These are phyloP conservation scores for Hirtodrosophila duncani DNA, from an alignment of 2,888 invertebrate species.

Conservation along the genomic window DNA sequence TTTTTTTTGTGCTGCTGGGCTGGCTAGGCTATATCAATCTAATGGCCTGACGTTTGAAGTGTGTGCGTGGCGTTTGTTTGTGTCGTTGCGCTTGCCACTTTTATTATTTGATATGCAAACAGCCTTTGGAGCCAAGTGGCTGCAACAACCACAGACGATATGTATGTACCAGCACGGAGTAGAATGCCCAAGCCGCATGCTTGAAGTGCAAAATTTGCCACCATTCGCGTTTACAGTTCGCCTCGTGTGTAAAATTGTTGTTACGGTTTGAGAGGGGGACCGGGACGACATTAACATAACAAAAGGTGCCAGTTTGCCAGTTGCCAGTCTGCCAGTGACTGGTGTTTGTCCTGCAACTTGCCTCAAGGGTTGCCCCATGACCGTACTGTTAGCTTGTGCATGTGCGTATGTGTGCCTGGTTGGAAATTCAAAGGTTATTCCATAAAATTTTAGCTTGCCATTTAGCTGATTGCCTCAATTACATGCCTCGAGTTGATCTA, in stretches of 20 bases:
- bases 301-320: slow-evolving; percentile 42
- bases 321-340: slow-evolving; percentile 22
- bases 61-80: slow-evolving; percentile 33
- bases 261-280: slow-evolving; percentile 54
- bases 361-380: slow-evolving; percentile 32
- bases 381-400: slow-evolving; percentile 11
- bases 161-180: background rate
- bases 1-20: slow-evolving; percentile 17
- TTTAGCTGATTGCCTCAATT: slow-evolving; percentile 62
- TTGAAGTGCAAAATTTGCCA: slow-evolving; percentile 59
- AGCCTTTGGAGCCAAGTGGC: slow-evolving; percentile 32
- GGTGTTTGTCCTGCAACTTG: slow-evolving; percentile 42
- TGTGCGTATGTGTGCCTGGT: slow-evolving; percentile 44
- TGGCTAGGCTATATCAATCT: slow-evolving; percentile 50
- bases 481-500: slow-evolving; percentile 51
- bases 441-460: slow-evolving; percentile 72
- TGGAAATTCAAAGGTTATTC: slow-evolving; percentile 71
- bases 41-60: slow-evolving; percentile 52
- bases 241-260: slow-evolving; percentile 59
- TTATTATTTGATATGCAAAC: slow-evolving; percentile 72
- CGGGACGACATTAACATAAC: slow-evolving; percentile 62
- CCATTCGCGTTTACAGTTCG: slow-evolving; percentile 29
- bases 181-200: slow-evolving; percentile 16
- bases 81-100: slow-evolving; percentile 46
- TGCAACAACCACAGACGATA: no score